These are phyloP conservation scores for Actenoides lindsayi DNA, from an alignment of 2,113 vertebrate genomes.

Conservation along the genomic window DNA sequence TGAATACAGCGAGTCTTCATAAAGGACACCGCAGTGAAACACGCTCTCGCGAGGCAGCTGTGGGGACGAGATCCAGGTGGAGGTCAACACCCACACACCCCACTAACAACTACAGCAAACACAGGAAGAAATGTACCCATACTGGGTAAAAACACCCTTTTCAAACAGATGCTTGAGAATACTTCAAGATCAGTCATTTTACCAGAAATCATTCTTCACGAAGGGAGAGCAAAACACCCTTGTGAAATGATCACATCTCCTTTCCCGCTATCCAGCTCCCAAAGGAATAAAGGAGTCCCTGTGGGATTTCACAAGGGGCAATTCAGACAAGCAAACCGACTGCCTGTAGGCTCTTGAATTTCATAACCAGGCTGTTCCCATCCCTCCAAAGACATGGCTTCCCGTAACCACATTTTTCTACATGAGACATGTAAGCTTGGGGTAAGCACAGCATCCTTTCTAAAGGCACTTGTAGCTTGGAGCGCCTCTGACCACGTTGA, in stretches of 20 bases:
- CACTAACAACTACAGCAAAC: neutral
- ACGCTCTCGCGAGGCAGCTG: constrained; percentile 87
- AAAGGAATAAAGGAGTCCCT: neutral
- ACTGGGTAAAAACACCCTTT: neutral
- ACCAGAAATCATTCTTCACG: neutral
- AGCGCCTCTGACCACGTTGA: neutral
- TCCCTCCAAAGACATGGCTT: neutral
- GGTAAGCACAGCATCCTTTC: neutral
- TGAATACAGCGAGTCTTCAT: constrained; percentile 85
- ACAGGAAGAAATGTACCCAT: neutral
- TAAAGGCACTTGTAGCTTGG: neutral
- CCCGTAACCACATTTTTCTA: neutral
- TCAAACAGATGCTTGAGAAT: neutral
- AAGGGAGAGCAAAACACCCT: neutral
- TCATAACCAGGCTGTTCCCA: neutral
- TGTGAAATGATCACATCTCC: neutral
- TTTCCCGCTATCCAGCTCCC: neutral
- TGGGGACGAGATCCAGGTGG: neutral
- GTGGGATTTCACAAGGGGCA: neutral
- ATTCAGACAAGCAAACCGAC: neutral
- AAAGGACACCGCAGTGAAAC: constrained; percentile 88
- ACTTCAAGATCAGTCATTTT: neutral
- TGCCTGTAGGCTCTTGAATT: neutral
- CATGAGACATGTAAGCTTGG: neutral
- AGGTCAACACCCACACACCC: neutral